These are phyloP conservation scores for Ricordea florida DNA, from an alignment of 92 coral and sea anemone species.

Conservation along the genomic window DNA sequence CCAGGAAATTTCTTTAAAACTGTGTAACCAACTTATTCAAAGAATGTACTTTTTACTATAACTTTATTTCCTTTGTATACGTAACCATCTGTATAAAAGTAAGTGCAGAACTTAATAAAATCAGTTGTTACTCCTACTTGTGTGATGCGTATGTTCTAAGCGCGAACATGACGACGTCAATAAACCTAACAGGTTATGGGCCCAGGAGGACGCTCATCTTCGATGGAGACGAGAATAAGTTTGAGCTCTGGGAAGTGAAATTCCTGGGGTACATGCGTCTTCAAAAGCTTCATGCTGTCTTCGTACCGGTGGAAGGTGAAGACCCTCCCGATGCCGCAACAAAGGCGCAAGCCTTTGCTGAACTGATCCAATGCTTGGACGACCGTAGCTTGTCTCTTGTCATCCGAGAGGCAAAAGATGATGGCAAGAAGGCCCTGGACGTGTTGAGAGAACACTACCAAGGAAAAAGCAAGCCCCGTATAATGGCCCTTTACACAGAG, in stretches of 20 bases:
- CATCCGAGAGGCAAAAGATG: not conserved
- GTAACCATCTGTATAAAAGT: too few relatives aligned
- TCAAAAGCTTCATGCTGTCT: slow-evolving; percentile 17
- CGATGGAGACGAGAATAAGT: slow-evolving; percentile 47
- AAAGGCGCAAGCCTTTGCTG: not conserved
- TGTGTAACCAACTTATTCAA: too few relatives aligned
- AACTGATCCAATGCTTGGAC: not conserved
- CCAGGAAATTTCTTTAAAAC: too few relatives aligned
- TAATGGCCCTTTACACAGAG: slow-evolving; percentile 11
- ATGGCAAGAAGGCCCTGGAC: too few relatives aligned
- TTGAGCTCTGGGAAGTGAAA: slow-evolving; percentile 56
- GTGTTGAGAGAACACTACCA: slow-evolving; percentile 2
- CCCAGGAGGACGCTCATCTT: slow-evolving; percentile 56
- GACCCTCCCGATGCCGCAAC: not conserved
- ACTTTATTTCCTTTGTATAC: too few relatives aligned
- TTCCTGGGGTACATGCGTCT: slow-evolving; percentile 6
- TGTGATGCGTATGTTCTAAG: not conserved
- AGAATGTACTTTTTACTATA: too few relatives aligned
- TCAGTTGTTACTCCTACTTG: not conserved
- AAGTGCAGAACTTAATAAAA: too few relatives aligned
- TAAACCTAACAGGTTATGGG: slow-evolving; percentile 70
- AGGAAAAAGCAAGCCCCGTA: slow-evolving; percentile 6
- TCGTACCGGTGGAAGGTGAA: slow-evolving; percentile 9
- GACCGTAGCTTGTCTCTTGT: not conserved
- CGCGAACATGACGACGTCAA: too few relatives aligned